Conservation (phyloP, 2,888 invertebrate genomes). For the Drosophila kuntzei region DNA sequence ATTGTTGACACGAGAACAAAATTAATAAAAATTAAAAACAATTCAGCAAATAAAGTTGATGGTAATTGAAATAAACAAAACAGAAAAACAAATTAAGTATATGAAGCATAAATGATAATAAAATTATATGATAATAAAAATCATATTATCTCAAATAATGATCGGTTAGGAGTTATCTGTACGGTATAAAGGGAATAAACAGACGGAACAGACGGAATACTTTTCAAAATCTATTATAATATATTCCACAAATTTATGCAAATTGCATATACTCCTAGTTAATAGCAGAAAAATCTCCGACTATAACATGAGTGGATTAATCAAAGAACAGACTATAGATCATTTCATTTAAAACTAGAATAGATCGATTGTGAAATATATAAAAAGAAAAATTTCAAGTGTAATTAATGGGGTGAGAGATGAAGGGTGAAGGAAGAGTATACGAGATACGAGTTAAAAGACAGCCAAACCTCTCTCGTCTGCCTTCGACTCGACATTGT, state of each 20-base stretch:
- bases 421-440: slow-evolving; percentile 15
- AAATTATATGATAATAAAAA: not conserved
- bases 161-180: not conserved
- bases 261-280: too few species aligned
- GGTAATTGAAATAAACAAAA: slow-evolving; percentile 22
- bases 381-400: slow-evolving; percentile 28
- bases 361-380: slow-evolving; percentile 3
- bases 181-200: not conserved
- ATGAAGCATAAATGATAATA: slow-evolving; percentile 1
- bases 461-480: slow-evolving; percentile 88
- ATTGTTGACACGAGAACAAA: slow-evolving; percentile 44
- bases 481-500: slow-evolving; percentile 88
- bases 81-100: not conserved
- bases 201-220: slow-evolving; percentile 1
- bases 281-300: too few species aligned
- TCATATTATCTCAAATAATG: too few species aligned
- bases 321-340: not conserved
- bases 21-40: slow-evolving; percentile 38
- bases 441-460: slow-evolving; percentile 42
- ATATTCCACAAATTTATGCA: not conserved
- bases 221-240: not conserved
- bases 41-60: slow-evolving; percentile 15
- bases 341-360: not conserved
- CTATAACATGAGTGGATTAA: not conserved
- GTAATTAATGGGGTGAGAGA: slow-evolving; percentile 14